A percentile compares a stretch with the other conserved stretches of the same genome.
Evolutionary conservation across 1,140 invertebrate genomes (phyloP).

Genomic region (Sitodiplosis mosellana): DNA sequence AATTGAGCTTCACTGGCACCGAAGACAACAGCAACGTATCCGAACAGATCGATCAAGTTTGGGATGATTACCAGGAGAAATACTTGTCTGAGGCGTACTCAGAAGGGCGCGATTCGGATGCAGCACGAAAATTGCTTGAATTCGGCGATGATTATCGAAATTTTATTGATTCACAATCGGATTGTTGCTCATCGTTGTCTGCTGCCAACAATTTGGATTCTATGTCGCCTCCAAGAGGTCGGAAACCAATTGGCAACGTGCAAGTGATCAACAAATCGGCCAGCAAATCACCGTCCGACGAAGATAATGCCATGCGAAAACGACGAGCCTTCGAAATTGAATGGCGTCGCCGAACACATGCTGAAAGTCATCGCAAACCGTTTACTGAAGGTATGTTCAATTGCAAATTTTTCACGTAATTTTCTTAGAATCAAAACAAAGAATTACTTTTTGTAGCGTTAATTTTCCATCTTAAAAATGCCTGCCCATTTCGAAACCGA

Average conservation of each 20-base stretch:
- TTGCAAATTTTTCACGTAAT: no score
- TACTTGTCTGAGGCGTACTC: conserved; percentile 82
- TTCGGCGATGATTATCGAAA: conserved; percentile 79
- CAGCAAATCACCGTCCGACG: conserved; percentile 1
- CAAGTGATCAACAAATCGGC: background rate
- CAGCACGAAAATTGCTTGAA: conserved; percentile 57
- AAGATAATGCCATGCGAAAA: conserved; percentile 13
- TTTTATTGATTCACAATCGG: conserved; percentile 71
- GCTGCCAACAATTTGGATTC: conserved; percentile 38
- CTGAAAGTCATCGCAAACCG: background rate
- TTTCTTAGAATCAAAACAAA: no score
- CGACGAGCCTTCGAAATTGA: conserved; percentile 22
- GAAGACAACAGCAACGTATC: conserved; percentile 65
- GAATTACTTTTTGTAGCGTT: no score
- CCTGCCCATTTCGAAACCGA: no score
- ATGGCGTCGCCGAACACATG: conserved; percentile 12
- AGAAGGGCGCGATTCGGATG: conserved; percentile 72
- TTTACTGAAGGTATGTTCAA: background rate
- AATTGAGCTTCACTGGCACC: conserved; percentile 16
- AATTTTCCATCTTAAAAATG: no score
- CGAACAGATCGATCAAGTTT: conserved; percentile 45
- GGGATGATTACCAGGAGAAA: conserved; percentile 77
- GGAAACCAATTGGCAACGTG: conserved; percentile 9
- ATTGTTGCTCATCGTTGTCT: conserved; percentile 58
- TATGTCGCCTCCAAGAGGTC: conserved; percentile 27